Percentiles rank a stretch among this genome's conserved stretches.
Evolutionary conservation across 2,113 vertebrate species (phyloP).

Genomic region (Eretmochelys imbricata): DNA sequence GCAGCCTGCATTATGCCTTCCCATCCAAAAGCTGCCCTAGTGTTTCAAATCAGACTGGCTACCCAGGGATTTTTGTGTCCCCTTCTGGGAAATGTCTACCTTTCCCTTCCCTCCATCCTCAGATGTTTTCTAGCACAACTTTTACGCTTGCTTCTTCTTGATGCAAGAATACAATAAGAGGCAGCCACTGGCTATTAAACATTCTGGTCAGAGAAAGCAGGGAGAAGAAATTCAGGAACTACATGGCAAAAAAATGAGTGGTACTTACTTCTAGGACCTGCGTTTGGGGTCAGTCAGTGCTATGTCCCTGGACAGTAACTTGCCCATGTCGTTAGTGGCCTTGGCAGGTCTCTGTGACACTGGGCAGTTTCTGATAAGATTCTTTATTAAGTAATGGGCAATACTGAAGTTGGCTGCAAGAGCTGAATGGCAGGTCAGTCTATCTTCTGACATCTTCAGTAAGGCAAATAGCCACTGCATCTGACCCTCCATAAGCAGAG

Average conservation of each 20-base stretch:
- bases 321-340: background rate
- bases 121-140: fast-evolving
- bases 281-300: background rate
- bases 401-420: background rate
- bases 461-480: background rate
- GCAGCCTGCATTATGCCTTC: background rate
- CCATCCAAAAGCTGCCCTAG: background rate
- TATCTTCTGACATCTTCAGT: background rate
- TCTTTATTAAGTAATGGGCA: background rate
- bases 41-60: background rate
- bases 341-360: background rate
- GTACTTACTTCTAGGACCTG: background rate
- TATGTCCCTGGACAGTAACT: background rate
- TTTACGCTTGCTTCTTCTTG: background rate
- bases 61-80: fast-evolving
- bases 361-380: background rate
- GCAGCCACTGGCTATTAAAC: background rate
- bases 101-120: fast-evolving
- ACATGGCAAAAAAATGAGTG: background rate
- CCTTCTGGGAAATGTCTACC: background rate
- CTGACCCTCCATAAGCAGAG: background rate
- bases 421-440: background rate
- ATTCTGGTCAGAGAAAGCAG: background rate
- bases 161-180: background rate
- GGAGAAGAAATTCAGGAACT: background rate